Percentiles rank a stretch among this genome's conserved stretches.
These are phyloP conservation scores for Stenurella melanura DNA, from an alignment of 2,888 invertebrate species.

Conservation along the genomic window DNA sequence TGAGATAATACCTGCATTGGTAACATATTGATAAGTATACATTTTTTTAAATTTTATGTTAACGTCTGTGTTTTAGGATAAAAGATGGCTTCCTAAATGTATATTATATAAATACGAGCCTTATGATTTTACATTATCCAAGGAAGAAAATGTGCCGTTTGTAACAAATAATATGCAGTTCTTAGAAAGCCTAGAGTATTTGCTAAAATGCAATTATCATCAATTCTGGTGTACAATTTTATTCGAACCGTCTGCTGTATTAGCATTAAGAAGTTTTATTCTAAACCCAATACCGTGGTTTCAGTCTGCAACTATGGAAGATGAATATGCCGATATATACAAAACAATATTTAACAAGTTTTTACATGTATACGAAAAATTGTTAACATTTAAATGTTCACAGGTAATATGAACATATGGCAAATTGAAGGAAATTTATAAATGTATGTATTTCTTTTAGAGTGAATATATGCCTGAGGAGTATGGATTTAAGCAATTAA, in stretches of 20 bases:
- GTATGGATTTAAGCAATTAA: slow-evolving; percentile 63
- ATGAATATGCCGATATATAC: slow-evolving; percentile 74
- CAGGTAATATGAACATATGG: slow-evolving; percentile 73
- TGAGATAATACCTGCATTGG: slow-evolving; percentile 67
- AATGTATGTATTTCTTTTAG: slow-evolving; percentile 58
- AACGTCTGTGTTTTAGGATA: slow-evolving; percentile 55
- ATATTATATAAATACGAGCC: slow-evolving; percentile 64
- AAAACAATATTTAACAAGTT: slow-evolving; percentile 79
- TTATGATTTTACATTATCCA: slow-evolving; percentile 62
- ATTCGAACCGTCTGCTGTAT: slow-evolving; percentile 64
- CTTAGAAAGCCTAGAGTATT: slow-evolving; percentile 65
- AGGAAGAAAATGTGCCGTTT: slow-evolving; percentile 65
- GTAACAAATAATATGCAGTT: slow-evolving; percentile 64
- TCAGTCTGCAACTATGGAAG: slow-evolving; percentile 68
- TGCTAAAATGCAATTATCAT: slow-evolving; percentile 68
- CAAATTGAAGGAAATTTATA: background rate
- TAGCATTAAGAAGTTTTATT: slow-evolving; percentile 67
- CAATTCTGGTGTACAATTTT: slow-evolving; percentile 71
- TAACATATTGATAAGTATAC: slow-evolving; percentile 53
- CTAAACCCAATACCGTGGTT: slow-evolving; percentile 70
- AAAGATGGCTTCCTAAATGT: slow-evolving; percentile 66
- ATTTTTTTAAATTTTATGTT: slow-evolving; percentile 31
- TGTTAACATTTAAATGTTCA: slow-evolving; percentile 87
- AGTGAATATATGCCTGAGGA: slow-evolving; percentile 67
- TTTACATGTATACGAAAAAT: slow-evolving; percentile 83